Evolutionary conservation across 2,113 vertebrate species (phyloP).

Genomic region (Dromiciops gliroides): DNA sequence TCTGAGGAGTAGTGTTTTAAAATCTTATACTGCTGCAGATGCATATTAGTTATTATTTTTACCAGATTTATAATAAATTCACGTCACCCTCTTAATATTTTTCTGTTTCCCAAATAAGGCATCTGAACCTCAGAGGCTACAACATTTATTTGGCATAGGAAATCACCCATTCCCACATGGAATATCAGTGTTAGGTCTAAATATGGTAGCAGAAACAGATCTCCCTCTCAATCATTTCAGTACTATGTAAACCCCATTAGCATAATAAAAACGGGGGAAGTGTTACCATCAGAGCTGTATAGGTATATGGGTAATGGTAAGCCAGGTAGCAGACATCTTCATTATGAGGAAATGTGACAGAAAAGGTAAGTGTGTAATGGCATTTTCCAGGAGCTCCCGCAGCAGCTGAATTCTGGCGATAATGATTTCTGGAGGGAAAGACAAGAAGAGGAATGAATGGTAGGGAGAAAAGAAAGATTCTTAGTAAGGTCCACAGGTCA

Average conservation of each 20-base stretch:
- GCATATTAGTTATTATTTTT: not conserved
- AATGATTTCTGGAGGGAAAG: conserved; percentile 89
- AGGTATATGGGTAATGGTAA: conserved; percentile 96
- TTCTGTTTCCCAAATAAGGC: not conserved
- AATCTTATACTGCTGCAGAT: not conserved
- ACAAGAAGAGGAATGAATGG: not conserved
- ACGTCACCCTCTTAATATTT: not conserved
- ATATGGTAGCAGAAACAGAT: not conserved
- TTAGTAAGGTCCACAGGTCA: no score
- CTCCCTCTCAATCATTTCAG: not conserved
- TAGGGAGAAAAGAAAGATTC: not conserved
- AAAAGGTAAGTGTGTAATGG: conserved; percentile 92
- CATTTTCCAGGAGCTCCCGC: conserved; percentile 67
- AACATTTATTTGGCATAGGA: not conserved
- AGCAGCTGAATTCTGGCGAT: conserved; percentile 64
- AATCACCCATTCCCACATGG: not conserved
- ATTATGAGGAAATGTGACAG: conserved; percentile 88
- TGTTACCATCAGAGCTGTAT: conserved; percentile 91
- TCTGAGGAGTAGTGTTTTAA: not conserved
- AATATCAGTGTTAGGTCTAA: not conserved
- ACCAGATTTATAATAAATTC: not conserved
- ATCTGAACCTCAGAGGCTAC: not conserved
- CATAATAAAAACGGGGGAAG: not conserved
- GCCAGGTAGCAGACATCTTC: conserved; percentile 95
- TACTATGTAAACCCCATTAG: not conserved